Conservation (phyloP, 2,888 invertebrate species). For the Habrosyne pyritoides region DNA sequence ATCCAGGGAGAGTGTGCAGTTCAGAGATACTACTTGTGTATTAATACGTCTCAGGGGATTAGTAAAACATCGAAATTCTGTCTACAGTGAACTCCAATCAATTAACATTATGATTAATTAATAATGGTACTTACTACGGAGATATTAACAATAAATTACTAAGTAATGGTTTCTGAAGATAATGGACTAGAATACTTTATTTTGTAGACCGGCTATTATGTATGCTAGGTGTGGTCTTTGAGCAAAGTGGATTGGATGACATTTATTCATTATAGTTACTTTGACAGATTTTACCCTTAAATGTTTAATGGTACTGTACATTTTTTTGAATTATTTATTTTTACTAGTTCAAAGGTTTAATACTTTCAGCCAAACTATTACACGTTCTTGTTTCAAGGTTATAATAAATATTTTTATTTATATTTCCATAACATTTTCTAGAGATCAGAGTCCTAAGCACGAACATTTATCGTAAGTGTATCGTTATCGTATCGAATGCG, state of each 20-base stretch:
- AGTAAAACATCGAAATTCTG: not conserved
- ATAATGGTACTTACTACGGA: not conserved
- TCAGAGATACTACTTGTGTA: not conserved
- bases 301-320: no score
- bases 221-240: constrained; percentile 4
- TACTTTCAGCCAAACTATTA: no score
- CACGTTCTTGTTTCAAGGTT: no score
- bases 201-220: not conserved
- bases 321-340: no score
- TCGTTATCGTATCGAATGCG: no score
- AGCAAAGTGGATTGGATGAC: constrained; percentile 5
- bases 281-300: not conserved
- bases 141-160: not conserved
- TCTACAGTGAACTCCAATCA: not conserved
- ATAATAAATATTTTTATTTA: no score
- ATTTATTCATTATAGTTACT: not conserved
- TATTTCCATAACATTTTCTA: no score
- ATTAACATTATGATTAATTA: not conserved
- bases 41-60: not conserved
- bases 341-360: no score
- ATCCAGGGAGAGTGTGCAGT: not conserved
- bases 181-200: constrained; percentile 1
- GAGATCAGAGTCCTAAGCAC: no score
- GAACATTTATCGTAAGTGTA: no score
- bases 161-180: not conserved